Percentiles rank a stretch among this genome's conserved stretches.
phyloP scores from a whole-genome alignment of 2,113 vertebrate genomes.

The Dasyprocta punctata region DNA sequence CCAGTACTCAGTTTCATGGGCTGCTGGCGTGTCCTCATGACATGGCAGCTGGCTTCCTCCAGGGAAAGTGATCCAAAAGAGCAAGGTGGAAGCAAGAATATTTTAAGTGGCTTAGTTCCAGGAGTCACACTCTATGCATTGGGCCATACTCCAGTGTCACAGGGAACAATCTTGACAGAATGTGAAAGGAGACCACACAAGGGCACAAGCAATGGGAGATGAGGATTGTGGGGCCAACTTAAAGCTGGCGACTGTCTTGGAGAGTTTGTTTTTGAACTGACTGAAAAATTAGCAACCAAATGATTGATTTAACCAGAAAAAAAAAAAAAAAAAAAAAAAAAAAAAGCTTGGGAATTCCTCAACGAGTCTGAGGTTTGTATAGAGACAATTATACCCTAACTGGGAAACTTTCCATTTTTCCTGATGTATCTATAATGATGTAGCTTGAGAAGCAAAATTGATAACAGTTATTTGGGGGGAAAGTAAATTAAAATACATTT shows the following conservation, averaged over 20 bases:
- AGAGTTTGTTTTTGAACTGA: not conserved
- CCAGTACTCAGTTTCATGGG: not conserved
- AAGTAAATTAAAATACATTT: not conserved
- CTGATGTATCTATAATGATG: not conserved
- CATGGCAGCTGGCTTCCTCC: not conserved
- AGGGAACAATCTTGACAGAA: not conserved
- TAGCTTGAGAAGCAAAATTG: not conserved
- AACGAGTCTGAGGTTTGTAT: not conserved
- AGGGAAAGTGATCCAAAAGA: not conserved
- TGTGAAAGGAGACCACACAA: not conserved
- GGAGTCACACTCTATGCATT: not conserved
- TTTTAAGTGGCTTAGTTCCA: not conserved
- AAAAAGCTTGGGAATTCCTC: not conserved
- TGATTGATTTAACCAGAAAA: constrained; percentile 4
- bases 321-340: not conserved
- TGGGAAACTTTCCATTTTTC: not conserved
- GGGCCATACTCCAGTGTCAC: not conserved
- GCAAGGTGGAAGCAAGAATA: not conserved
- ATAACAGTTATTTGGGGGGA: not conserved
- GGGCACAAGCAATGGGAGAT: not conserved
- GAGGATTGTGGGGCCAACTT: not conserved
- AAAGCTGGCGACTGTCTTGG: not conserved
- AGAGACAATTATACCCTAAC: not conserved
- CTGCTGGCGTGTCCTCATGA: not conserved
- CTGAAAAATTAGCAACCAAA: not conserved